Conservation (phyloP, 2,113 vertebrate genomes). For the Ammospiza caudacuta region DNA sequence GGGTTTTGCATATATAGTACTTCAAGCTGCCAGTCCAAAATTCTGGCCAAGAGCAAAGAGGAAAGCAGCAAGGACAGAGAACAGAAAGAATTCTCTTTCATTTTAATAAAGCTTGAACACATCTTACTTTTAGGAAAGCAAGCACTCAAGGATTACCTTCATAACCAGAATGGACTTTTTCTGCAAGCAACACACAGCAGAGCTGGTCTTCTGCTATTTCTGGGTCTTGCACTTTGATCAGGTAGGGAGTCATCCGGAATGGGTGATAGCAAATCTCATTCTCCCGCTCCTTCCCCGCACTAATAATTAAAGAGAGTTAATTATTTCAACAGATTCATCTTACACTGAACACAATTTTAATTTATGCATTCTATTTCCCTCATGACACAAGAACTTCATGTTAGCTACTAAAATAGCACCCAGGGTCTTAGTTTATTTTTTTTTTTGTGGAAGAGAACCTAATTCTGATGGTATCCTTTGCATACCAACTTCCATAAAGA, state of each 20-base stretch:
- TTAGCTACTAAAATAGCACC: not conserved
- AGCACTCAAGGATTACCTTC: constrained; percentile 81
- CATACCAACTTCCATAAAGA: not conserved
- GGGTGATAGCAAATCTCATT: constrained; percentile 85
- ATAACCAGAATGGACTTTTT: constrained; percentile 94
- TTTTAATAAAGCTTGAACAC: not conserved
- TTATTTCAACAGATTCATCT: not conserved
- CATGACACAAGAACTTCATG: not conserved
- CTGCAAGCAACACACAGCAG: constrained; percentile 93
- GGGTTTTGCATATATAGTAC: fast-evolving
- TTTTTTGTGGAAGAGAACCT: not conserved
- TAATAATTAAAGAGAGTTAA: constrained; percentile 57
- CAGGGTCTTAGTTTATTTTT: not conserved
- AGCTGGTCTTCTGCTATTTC: constrained; percentile 84
- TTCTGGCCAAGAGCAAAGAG: not conserved
- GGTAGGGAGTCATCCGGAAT: constrained; percentile 93
- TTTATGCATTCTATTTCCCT: not conserved
- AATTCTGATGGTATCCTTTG: not conserved
- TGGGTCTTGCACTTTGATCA: constrained; percentile 85
- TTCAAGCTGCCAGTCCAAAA: not conserved
- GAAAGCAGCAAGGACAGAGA: not conserved
- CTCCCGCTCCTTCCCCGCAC: constrained; percentile 78
- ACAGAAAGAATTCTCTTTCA: not conserved
- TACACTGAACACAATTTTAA: not conserved
- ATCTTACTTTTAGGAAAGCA: not conserved